Percentiles rank a stretch among this genome's conserved stretches.
Evolutionary conservation across 2,797 vertebrate species (phyloP).

Genomic region (Pipistrellus kuhlii): DNA sequence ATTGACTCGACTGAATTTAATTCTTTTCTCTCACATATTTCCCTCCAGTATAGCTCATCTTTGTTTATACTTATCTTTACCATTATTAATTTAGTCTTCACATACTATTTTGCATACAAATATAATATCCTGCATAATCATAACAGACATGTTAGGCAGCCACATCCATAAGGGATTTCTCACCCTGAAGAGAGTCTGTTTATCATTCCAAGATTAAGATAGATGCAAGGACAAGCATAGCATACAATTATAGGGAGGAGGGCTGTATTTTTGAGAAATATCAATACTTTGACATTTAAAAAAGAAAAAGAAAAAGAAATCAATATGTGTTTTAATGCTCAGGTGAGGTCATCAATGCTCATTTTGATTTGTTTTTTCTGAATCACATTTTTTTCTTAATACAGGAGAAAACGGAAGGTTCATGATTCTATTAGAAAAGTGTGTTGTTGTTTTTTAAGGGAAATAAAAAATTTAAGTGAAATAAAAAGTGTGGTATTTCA

Average conservation of each 20-base stretch:
- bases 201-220: constrained; percentile 42
- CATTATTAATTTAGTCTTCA: neutral
- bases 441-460: neutral
- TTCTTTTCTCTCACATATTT: neutral
- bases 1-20: constrained; percentile 63
- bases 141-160: constrained; percentile 12
- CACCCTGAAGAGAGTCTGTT: constrained; percentile 29
- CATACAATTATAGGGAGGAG: neutral
- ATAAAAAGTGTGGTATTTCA: constrained; percentile 49
- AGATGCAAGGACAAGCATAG: neutral
- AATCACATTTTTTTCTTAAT: constrained; percentile 51
- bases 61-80: constrained; percentile 29
- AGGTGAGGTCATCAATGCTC: neutral
- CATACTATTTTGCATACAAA: neutral
- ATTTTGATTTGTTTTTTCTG: constrained; percentile 49
- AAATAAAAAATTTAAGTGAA: constrained; percentile 20
- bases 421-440: constrained; percentile 53
- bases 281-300: constrained; percentile 45
- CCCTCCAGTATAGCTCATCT: neutral
- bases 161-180: neutral
- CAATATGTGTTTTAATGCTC: neutral
- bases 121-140: neutral
- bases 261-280: constrained; percentile 41
- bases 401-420: constrained; percentile 61
- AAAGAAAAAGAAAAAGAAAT: constrained; percentile 20